Base-by-base conservation (phyloP, 2,797 vertebrate genomes). In the Oreochromis grahami region DNA sequence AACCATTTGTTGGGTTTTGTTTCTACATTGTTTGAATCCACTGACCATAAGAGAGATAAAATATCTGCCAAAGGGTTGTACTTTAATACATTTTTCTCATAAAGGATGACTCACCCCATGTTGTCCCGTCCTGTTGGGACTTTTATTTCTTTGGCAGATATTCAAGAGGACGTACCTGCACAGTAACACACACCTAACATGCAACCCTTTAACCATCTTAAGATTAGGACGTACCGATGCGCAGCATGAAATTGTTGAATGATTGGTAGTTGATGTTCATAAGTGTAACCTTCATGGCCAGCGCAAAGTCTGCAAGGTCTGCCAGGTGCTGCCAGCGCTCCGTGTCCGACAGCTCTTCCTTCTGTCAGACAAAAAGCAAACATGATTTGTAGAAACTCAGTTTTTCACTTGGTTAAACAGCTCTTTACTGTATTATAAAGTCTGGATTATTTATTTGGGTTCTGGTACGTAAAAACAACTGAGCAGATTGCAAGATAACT, bases 171-270 rank as follows among this genome's bases (percentile, higher is more conserved):
- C 11, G 6, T 48, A 6, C 43, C 0, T 65, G 34, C 36, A 38
- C 19, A 65, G 55, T 3, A 17, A 26, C 52, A 58, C 60, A 36
- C 32, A 19, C 8, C 17, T n/a, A 29, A 60, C 56, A 60, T 34
- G 1, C 56, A 58, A 55, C 50, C 50, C 19, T n/a, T 51, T n/a
- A 21, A 26, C 21, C 1, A 10, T 43, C 19, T 8, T 5, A 7
- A 26, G 3, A 9, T n/a, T 0, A 19, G 6, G 13, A 93, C 97
- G 90, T 92, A 97, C 98, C 98, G 11, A 99, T 99, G 45, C 98
- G 97, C n/a, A 99, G 96, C 98, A 99, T 99, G 96, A 99, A 99
- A 96, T 99, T 99, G 94, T 99, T 99, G 95, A 99, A 99, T 13
- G 98, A 99, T 93, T 99, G 98, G 88, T 99, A 98, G 95, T 99